Conservation (phyloP, 2,888 invertebrate species). For the Malthinus seriepunctatus region DNA sequence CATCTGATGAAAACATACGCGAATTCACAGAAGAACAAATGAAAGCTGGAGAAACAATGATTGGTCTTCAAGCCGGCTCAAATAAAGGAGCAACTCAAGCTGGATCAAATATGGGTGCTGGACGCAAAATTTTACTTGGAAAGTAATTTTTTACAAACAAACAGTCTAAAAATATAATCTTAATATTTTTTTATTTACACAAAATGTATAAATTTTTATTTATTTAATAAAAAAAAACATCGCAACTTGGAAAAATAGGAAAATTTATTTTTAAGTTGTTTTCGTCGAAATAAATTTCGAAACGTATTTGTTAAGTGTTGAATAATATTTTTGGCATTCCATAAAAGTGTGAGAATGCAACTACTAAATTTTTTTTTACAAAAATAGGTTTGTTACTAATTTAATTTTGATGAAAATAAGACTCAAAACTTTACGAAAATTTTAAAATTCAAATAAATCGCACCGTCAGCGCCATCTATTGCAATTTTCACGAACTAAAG, state of each 20-base stretch:
- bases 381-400: too few species aligned
- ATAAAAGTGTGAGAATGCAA: background rate
- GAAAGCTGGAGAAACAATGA: slow-evolving; percentile 84
- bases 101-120: slow-evolving; percentile 87
- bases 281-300: background rate
- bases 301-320: background rate
- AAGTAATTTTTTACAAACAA: slow-evolving; percentile 61
- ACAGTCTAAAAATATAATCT: background rate
- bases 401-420: too few species aligned
- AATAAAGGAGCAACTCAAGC: slow-evolving; percentile 96
- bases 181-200: slow-evolving; percentile 8
- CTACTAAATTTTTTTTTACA: too few species aligned
- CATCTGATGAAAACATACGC: slow-evolving; percentile 90
- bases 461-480: too few species aligned
- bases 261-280: background rate
- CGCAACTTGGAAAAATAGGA: background rate
- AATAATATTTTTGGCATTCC: background rate
- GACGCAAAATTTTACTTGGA: slow-evolving; percentile 88
- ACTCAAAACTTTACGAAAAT: too few species aligned
- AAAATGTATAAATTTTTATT: slow-evolving; percentile 31
- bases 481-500: too few species aligned
- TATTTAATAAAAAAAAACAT: slow-evolving; percentile 32
- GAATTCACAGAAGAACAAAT: slow-evolving; percentile 92
- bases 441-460: too few species aligned
- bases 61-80: slow-evolving; percentile 93